phyloP scores from a whole-genome alignment of 2,113 vertebrate species.

The Drymodes brunneopygia region DNA sequence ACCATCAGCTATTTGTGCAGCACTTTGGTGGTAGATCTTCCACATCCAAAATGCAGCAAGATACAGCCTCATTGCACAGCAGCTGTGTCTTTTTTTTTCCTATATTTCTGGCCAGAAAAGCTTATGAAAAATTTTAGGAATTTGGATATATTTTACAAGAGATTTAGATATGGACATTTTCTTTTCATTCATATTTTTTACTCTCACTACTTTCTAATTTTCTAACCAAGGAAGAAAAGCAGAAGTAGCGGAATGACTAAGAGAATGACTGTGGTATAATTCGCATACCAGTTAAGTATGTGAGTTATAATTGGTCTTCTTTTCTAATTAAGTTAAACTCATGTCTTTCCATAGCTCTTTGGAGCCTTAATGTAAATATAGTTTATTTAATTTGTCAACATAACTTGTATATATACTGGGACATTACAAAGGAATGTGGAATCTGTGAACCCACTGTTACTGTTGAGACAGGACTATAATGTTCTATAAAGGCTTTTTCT shows the following conservation, averaged over 20 bases:
- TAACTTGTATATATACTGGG: slow-evolving; percentile 15
- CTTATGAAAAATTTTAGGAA: neutral
- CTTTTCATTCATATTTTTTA: neutral
- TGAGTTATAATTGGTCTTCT: neutral
- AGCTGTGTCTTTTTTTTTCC: too few relatives aligned
- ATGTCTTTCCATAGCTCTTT: neutral
- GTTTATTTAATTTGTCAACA: slow-evolving; percentile 50
- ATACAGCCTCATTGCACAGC: neutral
- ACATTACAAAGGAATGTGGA: slow-evolving; percentile 24
- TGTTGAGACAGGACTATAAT: neutral
- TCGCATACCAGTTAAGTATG: neutral
- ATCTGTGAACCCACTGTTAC: neutral
- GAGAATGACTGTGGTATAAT: neutral
- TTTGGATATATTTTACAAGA: neutral
- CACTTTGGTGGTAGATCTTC: neutral
- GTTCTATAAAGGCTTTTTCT: slow-evolving; percentile 15
- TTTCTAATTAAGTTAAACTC: slow-evolving; percentile 34
- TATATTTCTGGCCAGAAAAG: neutral
- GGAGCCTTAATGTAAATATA: slow-evolving; percentile 30
- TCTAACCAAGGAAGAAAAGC: neutral
- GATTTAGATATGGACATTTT: neutral
- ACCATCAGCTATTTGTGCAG: neutral
- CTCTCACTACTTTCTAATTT: neutral
- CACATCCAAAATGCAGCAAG: neutral
- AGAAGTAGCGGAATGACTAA: neutral